phyloP scores from a whole-genome alignment of 2,888 invertebrate species.

The Ptychoptera contaminata region DNA sequence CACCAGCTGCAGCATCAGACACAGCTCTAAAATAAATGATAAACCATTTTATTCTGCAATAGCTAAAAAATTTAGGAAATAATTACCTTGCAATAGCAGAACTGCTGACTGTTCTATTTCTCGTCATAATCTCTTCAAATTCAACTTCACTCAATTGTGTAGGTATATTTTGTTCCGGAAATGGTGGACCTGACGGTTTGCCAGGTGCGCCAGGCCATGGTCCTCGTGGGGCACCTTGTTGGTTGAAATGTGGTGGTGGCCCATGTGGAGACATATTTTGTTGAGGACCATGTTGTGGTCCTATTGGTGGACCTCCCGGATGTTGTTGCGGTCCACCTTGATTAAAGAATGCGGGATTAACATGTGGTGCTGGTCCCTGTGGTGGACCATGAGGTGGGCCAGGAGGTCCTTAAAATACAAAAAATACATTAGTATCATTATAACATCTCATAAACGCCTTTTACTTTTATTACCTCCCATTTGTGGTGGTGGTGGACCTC shows the following conservation, averaged over 20 bases:
- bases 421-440: not conserved
- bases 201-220: constrained; percentile 40
- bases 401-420: constrained; percentile 20
- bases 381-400: constrained; percentile 36
- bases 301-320: constrained; percentile 37
- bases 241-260: constrained; percentile 51
- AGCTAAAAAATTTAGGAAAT: not conserved
- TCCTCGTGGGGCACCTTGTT: constrained; percentile 51
- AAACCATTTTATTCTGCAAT: not conserved
- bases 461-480: constrained; percentile 18
- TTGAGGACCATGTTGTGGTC: constrained; percentile 35
- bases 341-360: constrained; percentile 93
- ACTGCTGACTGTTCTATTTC: constrained; percentile 94
- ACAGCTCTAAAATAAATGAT: constrained; percentile 51
- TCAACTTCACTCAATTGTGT: constrained; percentile 77
- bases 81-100: constrained; percentile 68
- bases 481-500: constrained; percentile 41
- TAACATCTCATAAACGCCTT: not conserved
- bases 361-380: constrained; percentile 72
- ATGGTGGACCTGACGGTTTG: constrained; percentile 24
- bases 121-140: constrained; percentile 95
- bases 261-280: constrained; percentile 36
- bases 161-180: constrained; percentile 32
- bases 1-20: constrained; percentile 92
- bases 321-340: constrained; percentile 36